Evolutionary conservation across 37 sponge, comb jelly and placozoan species (phyloP).

Genomic region (Chondrosia reniformis): DNA sequence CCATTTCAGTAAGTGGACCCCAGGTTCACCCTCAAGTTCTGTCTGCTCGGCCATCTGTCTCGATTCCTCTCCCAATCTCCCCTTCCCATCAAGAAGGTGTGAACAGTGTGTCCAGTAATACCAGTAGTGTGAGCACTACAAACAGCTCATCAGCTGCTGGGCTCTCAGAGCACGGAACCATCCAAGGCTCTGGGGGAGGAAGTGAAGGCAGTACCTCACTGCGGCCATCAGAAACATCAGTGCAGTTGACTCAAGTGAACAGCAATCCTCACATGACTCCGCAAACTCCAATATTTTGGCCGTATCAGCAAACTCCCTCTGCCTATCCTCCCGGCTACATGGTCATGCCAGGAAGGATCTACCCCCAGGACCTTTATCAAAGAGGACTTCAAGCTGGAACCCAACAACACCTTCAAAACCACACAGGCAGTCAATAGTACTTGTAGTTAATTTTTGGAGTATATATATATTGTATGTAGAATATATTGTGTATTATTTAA

Average conservation of each 20-base stretch:
- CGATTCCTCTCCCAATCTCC: not conserved
- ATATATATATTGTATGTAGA: too few species aligned
- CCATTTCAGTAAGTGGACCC: not conserved
- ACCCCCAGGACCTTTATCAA: too few species aligned
- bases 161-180: not conserved
- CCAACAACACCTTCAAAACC: too few species aligned
- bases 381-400: too few species aligned
- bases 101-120: not conserved
- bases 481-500: too few species aligned
- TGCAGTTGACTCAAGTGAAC: not conserved
- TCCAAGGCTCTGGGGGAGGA: not conserved
- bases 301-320: not conserved
- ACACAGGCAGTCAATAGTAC: too few species aligned
- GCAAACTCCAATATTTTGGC: slow-evolving; percentile 2
- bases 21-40: not conserved
- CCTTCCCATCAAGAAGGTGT: not conserved
- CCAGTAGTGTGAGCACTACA: slow-evolving; percentile 13
- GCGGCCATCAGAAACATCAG: not conserved
- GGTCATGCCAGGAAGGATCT: not conserved
- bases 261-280: not conserved
- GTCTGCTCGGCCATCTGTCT: not conserved
- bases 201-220: too few species aligned
- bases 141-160: not conserved
- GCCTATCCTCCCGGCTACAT: not conserved
- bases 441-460: too few species aligned